A percentile compares a stretch with the other conserved stretches of the same genome.
Conservation (phyloP, 2,797 vertebrate genomes). For the Botia kubotai region DNA sequence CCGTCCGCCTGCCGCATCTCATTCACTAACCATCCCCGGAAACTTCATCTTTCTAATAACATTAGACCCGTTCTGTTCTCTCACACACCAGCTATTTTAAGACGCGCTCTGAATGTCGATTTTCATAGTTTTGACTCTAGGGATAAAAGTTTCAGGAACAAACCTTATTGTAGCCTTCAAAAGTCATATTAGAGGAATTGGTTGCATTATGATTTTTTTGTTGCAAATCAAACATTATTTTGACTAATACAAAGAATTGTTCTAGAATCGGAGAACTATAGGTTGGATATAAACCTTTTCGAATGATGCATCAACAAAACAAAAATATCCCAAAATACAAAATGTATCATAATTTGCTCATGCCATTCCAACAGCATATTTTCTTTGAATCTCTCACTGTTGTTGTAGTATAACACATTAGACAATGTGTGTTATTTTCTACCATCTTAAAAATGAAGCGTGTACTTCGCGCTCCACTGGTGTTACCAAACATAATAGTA, state of each 20-base stretch:
- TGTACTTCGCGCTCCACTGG: too few relatives aligned
- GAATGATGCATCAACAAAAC: too few relatives aligned
- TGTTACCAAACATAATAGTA: too few relatives aligned
- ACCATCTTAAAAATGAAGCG: neutral
- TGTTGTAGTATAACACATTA: neutral
- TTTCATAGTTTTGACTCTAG: conserved; percentile 19
- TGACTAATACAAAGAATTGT: too few relatives aligned
- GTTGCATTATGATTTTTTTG: too few relatives aligned
- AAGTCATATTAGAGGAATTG: neutral
- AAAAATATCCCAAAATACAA: too few relatives aligned
- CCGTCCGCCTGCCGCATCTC: conserved; percentile 1
- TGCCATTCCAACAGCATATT: neutral
- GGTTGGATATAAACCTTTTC: too few relatives aligned
- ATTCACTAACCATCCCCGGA: conserved; percentile 17
- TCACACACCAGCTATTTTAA: neutral
- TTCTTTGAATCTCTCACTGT: neutral
- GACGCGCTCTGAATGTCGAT: conserved; percentile 23
- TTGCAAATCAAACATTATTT: too few relatives aligned
- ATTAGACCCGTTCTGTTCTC: conserved; percentile 23
- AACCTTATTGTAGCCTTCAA: neutral
- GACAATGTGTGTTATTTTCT: neutral
- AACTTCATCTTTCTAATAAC: conserved; percentile 39
- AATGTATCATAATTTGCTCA: neutral
- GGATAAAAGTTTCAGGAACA: neutral
- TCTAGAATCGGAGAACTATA: neutral